Base-by-base conservation (phyloP, 2,888 invertebrate genomes). In the Macrophya alboannulata region DNA sequence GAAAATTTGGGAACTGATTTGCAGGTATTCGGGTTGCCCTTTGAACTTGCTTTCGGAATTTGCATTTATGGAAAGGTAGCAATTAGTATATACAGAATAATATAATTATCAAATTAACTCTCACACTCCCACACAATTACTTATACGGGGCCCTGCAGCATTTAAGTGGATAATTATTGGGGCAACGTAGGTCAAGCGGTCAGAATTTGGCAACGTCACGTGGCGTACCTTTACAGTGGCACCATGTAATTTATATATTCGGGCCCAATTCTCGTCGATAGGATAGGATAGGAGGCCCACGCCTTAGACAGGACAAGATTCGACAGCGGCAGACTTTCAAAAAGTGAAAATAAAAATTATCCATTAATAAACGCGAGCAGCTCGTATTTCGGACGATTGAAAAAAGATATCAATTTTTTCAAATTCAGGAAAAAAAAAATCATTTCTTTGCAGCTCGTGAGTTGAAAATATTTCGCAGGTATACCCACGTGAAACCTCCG, bases 31-130 rank as follows among this genome's bases (percentile, higher is more conserved):
- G 62, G 31, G 25, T 43, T 59, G 81, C 59, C 59, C 81, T 81
- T 81, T 81, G 81, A 81, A 81, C 81, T 81, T 62, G 62, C 43
- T 81, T 81, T 62, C 86, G 87, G 87, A 89, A 91, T 90, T 89
- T 89, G 90, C 89, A 89, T 89, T 88, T 85, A 88, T 84, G 87
- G 91, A 92, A 91, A 92, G 92, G 92, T 92, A 88, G 92, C 90
- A 91, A 91, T 92, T 92, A 92, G 88, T 74, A 74, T 74, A 87
- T 88, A 88, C 89, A 90, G 90, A 90, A 90, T 91, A 90, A 92
- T 88, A 91, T 91, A 92, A 92, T 92, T 92, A 92, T 92, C 92
- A 90, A 92, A 92, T 92, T 92, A 91, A 91, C 90, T 89, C 90
- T 89, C 90, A 89, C 92, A 90, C 91, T 89, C 91, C 88, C 89